A percentile compares a stretch with the other conserved stretches of the same genome.
Conservation (phyloP, 1,140 invertebrate genomes). For the Schlechtendalia chinensis region DNA sequence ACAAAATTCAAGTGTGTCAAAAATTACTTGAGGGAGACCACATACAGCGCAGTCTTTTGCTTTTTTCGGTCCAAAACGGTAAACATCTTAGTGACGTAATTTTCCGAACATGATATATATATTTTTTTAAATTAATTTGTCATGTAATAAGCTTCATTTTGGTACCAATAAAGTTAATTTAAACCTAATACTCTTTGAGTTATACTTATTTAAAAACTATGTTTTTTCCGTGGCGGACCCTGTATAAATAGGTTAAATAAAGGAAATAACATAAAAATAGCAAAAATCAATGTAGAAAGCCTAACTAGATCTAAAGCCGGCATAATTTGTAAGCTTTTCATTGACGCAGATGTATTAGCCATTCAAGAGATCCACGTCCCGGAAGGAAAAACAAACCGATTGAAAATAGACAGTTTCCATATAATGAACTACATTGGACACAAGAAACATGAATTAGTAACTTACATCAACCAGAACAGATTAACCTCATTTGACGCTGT, state of each 20-base stretch:
- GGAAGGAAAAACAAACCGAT: slow-evolving; percentile 2
- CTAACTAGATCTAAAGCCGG: slow-evolving; percentile 31
- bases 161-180: no score
- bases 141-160: no score
- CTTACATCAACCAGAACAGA: slow-evolving; percentile 4
- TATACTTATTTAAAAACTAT: no score
- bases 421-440: slow-evolving; percentile 26
- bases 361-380: slow-evolving; percentile 34
- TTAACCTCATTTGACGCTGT: slow-evolving; percentile 12
- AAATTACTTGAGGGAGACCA: no score
- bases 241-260: neutral
- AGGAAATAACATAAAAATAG: slow-evolving; percentile 26
- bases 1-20: no score
- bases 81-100: no score
- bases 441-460: slow-evolving; percentile 1
- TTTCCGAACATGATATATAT: no score
- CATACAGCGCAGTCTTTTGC: no score
- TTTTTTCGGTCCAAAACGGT: no score
- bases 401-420: neutral
- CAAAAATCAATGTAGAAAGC: slow-evolving; percentile 19
- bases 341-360: neutral
- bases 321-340: slow-evolving; percentile 16
- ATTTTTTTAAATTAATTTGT: no score
- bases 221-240: no score
- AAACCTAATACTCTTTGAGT: no score